Evolutionary conservation across 2,113 vertebrate species (phyloP), one percentile per base, ranked within the genome.

Genomic region (Poeciliopsis turrubarensis): DNA sequence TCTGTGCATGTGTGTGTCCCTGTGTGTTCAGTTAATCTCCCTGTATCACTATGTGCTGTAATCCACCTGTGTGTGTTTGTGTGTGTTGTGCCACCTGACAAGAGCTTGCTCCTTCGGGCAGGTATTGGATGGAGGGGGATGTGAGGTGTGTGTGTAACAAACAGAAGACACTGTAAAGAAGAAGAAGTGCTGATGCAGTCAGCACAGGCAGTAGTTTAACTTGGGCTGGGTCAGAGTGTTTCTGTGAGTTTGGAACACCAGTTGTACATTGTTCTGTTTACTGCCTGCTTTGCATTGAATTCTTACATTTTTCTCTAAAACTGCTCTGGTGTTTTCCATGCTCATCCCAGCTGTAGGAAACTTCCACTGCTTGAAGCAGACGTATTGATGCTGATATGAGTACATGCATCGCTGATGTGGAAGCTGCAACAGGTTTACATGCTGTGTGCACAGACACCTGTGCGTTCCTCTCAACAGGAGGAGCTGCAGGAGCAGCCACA

Each of bases 31-130:
- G 73, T 83, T 86, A 88, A 88, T 88, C 86, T 80, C 70, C 66
- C 80, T 72, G 51, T 77, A 47, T 80, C 66, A 76, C 61, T 80
- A 54, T 54, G 79, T 72, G 68, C 72, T 69, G 61, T 88, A 90
- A 90, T 90, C 86, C 80, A 71, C 75, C 75, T 78, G 70, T 78
- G 65, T 75, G 86, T 69, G 73, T 67, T 76, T 70, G 75, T 68
- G 47, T 4, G 44, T 62, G 77, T 77, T 47, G 74, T 31, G 57
- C 69, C 72, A 78, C 75, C 65, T 83, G 80, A 86, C 60, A 54
- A 81, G 73, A 79, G 44, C 26, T 44, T 71, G 41, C 61, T 44
- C 15, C 70, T 85, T 63, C 62, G 39, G 32, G 44, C 19, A 60
- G 57, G 4, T 47, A 19, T 65, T 72, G 75, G 65, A 32, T 19